Percentiles rank a stretch among this genome's conserved stretches.
phyloP scores from a whole-genome alignment of 1,140 invertebrate genomes.

The Brachionus manjavacas region DNA sequence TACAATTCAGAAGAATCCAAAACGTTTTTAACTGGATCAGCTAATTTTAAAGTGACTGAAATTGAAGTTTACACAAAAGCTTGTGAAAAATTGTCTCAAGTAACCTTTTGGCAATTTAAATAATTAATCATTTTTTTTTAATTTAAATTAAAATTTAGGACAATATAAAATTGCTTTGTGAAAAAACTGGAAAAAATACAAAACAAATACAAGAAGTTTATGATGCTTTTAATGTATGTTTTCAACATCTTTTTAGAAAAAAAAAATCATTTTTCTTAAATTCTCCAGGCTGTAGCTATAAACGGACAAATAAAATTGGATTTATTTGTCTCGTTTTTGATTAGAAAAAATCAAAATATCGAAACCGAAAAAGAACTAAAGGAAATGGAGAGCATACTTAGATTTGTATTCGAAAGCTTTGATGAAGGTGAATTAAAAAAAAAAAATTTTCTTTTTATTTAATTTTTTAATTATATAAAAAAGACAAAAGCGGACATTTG shows the following conservation, averaged over 20 bases:
- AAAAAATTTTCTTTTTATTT: background rate
- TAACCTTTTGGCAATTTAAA: background rate
- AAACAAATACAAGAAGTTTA: background rate
- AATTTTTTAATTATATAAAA: background rate
- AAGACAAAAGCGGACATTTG: background rate
- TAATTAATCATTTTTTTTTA: background rate
- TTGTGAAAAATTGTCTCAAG: background rate
- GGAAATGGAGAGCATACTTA: background rate
- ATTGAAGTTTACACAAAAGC: conserved; percentile 2
- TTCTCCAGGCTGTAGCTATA: background rate
- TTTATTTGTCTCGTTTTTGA: background rate
- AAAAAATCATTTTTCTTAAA: background rate
- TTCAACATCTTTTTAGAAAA: background rate
- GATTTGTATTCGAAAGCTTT: background rate
- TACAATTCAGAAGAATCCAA: background rate
- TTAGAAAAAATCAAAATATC: background rate
- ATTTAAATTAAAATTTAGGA: background rate
- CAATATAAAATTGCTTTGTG: background rate
- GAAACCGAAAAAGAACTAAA: background rate
- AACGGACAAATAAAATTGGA: background rate
- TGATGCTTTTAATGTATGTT: background rate
- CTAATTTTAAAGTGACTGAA: background rate
- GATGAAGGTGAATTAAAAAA: background rate
- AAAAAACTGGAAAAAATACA: background rate
- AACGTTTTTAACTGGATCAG: background rate